Evolutionary conservation across 2,888 invertebrate genomes (phyloP).

Genomic region (Arge pagana): DNA sequence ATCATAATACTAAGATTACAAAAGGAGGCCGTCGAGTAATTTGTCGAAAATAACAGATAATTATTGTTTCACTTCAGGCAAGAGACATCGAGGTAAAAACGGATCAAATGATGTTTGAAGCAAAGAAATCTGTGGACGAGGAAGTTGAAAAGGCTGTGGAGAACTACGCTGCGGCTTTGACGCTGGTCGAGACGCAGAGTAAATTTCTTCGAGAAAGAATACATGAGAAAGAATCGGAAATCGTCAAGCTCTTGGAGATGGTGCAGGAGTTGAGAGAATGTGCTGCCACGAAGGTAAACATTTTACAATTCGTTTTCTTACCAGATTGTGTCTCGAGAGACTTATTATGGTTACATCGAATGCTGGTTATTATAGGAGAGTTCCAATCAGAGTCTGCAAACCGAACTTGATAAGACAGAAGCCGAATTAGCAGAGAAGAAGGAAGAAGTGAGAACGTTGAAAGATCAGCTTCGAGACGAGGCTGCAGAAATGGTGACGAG

Average conservation of each 20-base stretch:
- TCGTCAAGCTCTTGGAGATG: conserved; percentile 37
- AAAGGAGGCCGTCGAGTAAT: conserved; percentile 34
- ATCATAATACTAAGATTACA: conserved; percentile 29
- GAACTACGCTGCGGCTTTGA: conserved; percentile 39
- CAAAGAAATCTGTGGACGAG: conserved; percentile 40
- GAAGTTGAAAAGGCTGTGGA: conserved; percentile 45
- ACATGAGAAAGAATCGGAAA: conserved; percentile 43
- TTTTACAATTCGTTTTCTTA: too few relatives aligned
- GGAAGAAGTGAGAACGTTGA: conserved; percentile 47
- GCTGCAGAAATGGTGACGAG: conserved; percentile 52
- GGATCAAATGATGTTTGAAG: conserved; percentile 43
- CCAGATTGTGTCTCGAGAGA: too few relatives aligned
- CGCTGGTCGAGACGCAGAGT: conserved; percentile 43
- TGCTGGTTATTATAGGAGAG: conserved; percentile 42
- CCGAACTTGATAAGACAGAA: conserved; percentile 51
- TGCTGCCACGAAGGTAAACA: conserved; percentile 49
- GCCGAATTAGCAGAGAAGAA: conserved; percentile 51
- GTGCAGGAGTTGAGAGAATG: conserved; percentile 47
- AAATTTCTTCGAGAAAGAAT: conserved; percentile 41
- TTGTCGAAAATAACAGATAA: too few relatives aligned
- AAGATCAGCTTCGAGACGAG: conserved; percentile 51
- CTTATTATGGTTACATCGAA: not conserved
- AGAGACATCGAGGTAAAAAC: conserved; percentile 35
- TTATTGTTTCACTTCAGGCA: not conserved
- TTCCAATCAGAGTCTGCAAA: conserved; percentile 53